Conservation (phyloP, 2,888 invertebrate genomes). For the Cartodere bifasciata region DNA sequence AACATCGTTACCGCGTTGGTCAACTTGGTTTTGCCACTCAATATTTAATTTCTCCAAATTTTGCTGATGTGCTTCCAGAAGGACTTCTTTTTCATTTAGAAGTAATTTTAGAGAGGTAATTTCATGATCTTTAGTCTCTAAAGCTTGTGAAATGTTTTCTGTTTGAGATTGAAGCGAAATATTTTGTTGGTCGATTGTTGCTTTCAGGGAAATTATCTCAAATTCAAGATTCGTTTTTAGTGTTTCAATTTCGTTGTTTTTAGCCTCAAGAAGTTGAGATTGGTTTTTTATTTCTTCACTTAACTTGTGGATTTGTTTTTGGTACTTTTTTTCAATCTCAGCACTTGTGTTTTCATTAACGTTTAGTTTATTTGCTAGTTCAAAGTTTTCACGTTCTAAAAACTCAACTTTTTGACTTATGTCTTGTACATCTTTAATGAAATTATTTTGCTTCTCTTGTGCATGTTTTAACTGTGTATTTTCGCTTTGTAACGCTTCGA, state of each 20-base stretch:
- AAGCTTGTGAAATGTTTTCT: neutral
- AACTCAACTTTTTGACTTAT: conserved; percentile 25
- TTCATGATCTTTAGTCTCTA: too few relatives aligned
- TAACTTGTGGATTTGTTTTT: conserved; percentile 1
- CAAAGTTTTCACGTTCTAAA: conserved; percentile 14
- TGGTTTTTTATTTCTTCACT: conserved; percentile 6
- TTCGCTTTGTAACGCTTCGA: conserved; percentile 19
- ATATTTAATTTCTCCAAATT: conserved; percentile 11
- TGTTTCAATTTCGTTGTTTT: conserved; percentile 6
- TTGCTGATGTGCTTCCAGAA: conserved; percentile 1
- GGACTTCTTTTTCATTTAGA: neutral
- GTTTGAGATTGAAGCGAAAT: neutral
- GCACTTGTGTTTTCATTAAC: conserved; percentile 24
- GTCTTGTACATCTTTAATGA: conserved; percentile 8
- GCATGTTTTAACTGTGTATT: conserved; percentile 14
- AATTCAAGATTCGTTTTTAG: conserved; percentile 8
- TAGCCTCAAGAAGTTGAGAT: conserved; percentile 11
- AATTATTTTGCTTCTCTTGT: conserved; percentile 6
- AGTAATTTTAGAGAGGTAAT: too few relatives aligned
- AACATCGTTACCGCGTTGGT: conserved; percentile 54
- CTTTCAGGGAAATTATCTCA: conserved; percentile 9
- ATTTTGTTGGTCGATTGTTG: conserved; percentile 7
- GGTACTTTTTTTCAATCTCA: conserved; percentile 25
- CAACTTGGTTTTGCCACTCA: conserved; percentile 40
- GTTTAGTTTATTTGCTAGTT: conserved; percentile 14